Evolutionary conservation across 2,113 vertebrate species (phyloP), one percentile per base, ranked within the genome.

Genomic region (Sinocyclocheilus anophthalmus): DNA sequence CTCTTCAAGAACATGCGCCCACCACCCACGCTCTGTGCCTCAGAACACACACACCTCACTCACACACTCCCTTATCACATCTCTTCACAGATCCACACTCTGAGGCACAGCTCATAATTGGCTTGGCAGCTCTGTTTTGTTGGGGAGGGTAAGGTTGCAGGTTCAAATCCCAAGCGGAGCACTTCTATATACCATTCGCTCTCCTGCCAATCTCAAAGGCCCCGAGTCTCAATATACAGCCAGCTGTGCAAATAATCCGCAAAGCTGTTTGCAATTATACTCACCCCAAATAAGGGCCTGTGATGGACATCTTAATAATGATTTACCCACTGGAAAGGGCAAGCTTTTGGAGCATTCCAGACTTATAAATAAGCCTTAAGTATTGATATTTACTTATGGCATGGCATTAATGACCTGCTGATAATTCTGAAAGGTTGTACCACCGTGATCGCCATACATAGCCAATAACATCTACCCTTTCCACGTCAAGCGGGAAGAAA

Each of bases 241-340:
- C 89, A 90, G 89, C 89, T 90, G 89, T 88, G 87, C 87, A 88
- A 88, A 90, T 90, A 90, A 87, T 87, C 85, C 26, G 69, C 79
- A 80, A 87, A 87, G 83, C 85, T 88, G 89, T 87, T 87, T 55
- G 89, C 89, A 90, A 90, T 90, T 90, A 88, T 85, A 67, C 77
- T 76, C 85, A 65, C 78, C 85, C 79, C 76, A 69, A 88, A 87
- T 87, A 76, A 72, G 86, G 78, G 83, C 80, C 73, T 61, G 53
- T 87, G 87, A 87, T 85, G 85, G 89, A 90, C 89, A 88, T 90
- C 87, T 90, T 90, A 88, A 90, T 90, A 88, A 90, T 90, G 89
- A 87, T 88, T 88, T 86, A 82, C 87, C 86, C 87, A 85, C 83
- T 72, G 85, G 84, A 90, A 89, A 89, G 90, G 88, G 88, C 88